A percentile compares a stretch with the other conserved stretches of the same genome.
phyloP scores from a whole-genome alignment of 2,888 invertebrate genomes.

The Caenorhabditis wallacei region DNA sequence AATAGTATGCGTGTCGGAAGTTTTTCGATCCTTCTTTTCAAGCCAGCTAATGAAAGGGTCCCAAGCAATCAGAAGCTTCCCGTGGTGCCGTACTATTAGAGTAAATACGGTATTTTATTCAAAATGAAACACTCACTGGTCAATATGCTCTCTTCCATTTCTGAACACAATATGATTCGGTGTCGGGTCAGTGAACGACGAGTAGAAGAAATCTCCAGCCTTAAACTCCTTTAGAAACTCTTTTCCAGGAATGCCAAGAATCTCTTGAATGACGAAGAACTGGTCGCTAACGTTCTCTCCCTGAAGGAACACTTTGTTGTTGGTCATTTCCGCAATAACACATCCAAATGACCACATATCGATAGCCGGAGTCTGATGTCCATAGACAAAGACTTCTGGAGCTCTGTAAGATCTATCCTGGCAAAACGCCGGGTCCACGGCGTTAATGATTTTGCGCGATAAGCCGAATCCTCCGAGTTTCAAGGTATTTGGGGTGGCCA shows the following conservation, averaged over 20 bases:
- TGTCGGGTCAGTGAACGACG: no score
- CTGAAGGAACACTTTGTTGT: not conserved
- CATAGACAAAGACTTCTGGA: not conserved
- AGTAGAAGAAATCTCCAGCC: not conserved
- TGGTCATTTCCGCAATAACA: constrained; percentile 3
- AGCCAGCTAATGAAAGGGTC: no score
- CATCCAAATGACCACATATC: constrained; percentile 37
- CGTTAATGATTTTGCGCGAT: not conserved
- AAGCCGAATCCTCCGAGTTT: constrained; percentile 12
- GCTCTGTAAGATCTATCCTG: constrained; percentile 16
- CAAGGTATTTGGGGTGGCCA: not conserved
- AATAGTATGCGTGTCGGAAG: no score
- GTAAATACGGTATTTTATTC: no score
- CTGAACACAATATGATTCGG: not conserved
- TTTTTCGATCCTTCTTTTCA: no score
- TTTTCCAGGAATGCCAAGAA: not conserved
- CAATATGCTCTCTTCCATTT: no score
- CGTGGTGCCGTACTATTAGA: no score
- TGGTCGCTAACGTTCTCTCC: constrained; percentile 7
- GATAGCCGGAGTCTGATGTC: not conserved
- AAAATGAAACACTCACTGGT: no score
- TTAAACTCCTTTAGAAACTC: not conserved
- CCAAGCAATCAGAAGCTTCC: no score
- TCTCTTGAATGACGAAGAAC: constrained; percentile 3
- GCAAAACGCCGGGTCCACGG: not conserved